Conservation (phyloP, 1,140 invertebrate species). For the Conus ventricosus region DNA sequence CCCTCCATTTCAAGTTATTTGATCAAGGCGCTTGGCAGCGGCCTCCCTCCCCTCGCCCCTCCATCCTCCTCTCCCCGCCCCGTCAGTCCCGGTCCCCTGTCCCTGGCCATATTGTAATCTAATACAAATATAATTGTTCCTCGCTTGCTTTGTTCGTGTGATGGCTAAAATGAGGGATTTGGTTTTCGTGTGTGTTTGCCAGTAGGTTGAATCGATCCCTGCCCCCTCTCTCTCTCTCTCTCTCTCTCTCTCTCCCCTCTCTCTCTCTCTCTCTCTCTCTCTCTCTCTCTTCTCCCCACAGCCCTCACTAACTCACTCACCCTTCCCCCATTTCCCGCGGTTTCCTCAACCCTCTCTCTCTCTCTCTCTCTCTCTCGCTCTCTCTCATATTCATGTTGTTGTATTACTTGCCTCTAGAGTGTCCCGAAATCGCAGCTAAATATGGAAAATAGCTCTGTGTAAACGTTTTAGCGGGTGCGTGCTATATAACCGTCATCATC, state of each 20-base stretch:
- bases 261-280: not conserved
- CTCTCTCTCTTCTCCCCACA: not conserved
- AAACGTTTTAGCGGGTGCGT: not conserved
- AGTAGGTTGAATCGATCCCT: not conserved
- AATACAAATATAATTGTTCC: conserved; percentile 17
- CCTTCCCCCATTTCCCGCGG: not conserved
- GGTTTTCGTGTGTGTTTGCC: conserved; percentile 3
- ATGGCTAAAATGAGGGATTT: conserved; percentile 17
- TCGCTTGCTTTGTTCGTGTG: not conserved
- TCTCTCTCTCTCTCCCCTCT: not conserved
- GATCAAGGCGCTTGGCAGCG: not conserved
- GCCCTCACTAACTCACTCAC: too few species aligned
- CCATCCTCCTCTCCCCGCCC: not conserved
- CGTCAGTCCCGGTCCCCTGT: not conserved
- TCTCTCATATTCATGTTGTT: too few species aligned
- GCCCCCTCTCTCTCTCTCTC: not conserved
- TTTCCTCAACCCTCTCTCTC: not conserved
- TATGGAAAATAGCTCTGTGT: not conserved
- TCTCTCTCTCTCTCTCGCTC: too few species aligned
- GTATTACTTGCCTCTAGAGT: too few species aligned
- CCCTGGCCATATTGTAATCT: not conserved
- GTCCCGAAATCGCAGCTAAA: not conserved
- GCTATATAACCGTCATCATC: not conserved
- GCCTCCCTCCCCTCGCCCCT: not conserved
- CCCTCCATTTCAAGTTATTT: conserved; percentile 20